A percentile compares a stretch with the other conserved stretches of the same genome.
Evolutionary conservation across 64 coral and sea anemone species (phyloP).

Genomic region (Montipora sp.): DNA sequence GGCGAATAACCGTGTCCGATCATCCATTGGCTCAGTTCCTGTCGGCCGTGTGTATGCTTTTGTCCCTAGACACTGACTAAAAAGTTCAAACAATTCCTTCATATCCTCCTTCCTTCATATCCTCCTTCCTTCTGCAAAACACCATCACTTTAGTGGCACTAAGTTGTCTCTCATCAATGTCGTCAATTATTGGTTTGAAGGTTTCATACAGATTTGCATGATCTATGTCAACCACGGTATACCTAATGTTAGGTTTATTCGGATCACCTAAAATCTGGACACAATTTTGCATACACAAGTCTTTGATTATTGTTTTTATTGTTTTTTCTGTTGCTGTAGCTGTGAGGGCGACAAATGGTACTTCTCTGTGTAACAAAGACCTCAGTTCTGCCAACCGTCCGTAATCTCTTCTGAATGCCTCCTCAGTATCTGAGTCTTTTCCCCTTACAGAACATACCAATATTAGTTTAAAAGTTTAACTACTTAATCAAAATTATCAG

Average conservation of each 20-base stretch:
- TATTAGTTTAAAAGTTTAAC: too few relatives aligned
- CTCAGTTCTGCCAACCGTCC: slow-evolving; percentile 64
- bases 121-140: slow-evolving; percentile 58
- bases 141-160: slow-evolving; percentile 67
- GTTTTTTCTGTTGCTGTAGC: slow-evolving; percentile 66
- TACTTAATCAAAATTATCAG: too few relatives aligned
- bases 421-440: too few relatives aligned
- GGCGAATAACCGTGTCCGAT: too few relatives aligned
- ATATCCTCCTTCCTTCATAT: slow-evolving; percentile 87
- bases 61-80: slow-evolving; percentile 19
- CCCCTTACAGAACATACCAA: not conserved
- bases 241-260: slow-evolving; percentile 62
- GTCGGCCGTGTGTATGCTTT: slow-evolving; percentile 34
- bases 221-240: slow-evolving; percentile 31
- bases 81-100: slow-evolving; percentile 73
- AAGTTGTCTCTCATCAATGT: slow-evolving; percentile 1
- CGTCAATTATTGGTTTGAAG: slow-evolving; percentile 62
- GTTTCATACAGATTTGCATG: slow-evolving; percentile 16
- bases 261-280: slow-evolving; percentile 2
- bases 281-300: slow-evolving; percentile 64
- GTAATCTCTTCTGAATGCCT: slow-evolving; percentile 78
- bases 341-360: slow-evolving; percentile 59
- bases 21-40: slow-evolving; percentile 1
- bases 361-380: slow-evolving; percentile 44
- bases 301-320: slow-evolving; percentile 13